A percentile compares a stretch with the other conserved stretches of the same genome.
Conservation (phyloP, 2,113 vertebrate genomes). For the Melanostigma gelatinosum region DNA sequence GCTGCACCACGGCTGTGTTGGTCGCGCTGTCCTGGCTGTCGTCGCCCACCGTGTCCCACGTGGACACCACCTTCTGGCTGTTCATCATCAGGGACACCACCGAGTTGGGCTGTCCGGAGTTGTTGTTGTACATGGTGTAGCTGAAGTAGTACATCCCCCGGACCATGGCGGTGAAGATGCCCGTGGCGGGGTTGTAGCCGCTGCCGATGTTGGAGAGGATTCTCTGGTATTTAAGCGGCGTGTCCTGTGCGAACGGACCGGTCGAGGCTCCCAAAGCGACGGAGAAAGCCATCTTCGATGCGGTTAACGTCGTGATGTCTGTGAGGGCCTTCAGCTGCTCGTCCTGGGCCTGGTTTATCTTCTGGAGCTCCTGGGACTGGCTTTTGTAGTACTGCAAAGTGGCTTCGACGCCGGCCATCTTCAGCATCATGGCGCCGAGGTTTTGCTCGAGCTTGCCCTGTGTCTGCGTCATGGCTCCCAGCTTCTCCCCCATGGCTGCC, state of each 20-base stretch:
- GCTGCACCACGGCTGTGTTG: conserved; percentile 12
- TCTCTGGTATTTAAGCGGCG: not conserved
- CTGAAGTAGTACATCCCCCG: conserved; percentile 2
- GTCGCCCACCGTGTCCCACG: not conserved
- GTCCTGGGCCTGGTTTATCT: not conserved
- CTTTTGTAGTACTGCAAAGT: not conserved
- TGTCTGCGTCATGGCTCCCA: conserved; percentile 10
- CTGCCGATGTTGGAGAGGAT: conserved; percentile 23
- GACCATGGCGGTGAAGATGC: conserved; percentile 16
- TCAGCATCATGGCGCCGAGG: not conserved
- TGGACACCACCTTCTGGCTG: not conserved
- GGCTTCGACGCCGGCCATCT: not conserved
- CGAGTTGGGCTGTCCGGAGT: not conserved
- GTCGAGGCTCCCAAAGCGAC: not conserved
- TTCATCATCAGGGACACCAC: conserved; percentile 32
- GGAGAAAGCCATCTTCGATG: not conserved
- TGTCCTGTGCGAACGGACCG: not conserved
- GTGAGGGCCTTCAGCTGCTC: not conserved
- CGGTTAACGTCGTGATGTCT: not conserved
- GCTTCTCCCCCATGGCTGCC: conserved; percentile 40
- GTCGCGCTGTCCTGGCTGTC: conserved; percentile 4
- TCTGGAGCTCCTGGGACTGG: not conserved
- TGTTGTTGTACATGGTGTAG: conserved; percentile 27
- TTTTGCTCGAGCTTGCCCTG: conserved; percentile 2
- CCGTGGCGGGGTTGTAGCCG: conserved; percentile 11